Percentiles rank a stretch among this genome's conserved stretches.
Evolutionary conservation across 2,113 vertebrate genomes (phyloP).

Genomic region (Tonatia bakeri): DNA sequence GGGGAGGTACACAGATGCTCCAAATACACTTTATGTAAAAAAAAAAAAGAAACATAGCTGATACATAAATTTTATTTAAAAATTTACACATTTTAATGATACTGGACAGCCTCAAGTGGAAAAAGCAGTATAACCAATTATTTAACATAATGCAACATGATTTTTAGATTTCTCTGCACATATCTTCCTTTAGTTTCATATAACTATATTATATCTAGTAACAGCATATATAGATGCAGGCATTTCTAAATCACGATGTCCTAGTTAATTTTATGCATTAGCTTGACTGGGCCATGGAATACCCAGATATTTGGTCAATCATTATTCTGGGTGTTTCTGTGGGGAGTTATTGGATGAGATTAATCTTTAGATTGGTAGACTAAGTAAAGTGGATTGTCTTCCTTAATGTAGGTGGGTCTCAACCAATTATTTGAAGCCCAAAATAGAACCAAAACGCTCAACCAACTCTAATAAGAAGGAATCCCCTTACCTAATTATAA

Average conservation of each 20-base stretch:
- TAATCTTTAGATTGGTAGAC: no score
- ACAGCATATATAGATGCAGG: not conserved
- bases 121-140: not conserved
- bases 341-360: no score
- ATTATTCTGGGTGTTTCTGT: no score
- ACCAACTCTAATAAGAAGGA: not conserved
- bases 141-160: not conserved
- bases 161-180: not conserved
- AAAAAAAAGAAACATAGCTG: not conserved
- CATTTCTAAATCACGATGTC: not conserved
- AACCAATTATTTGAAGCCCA: not conserved
- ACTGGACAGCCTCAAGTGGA: not conserved
- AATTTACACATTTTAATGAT: not conserved
- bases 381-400: no score
- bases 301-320: no score
- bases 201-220: not conserved
- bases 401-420: not conserved
- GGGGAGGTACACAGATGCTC: not conserved
- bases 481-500: not conserved
- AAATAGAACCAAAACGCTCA: not conserved
- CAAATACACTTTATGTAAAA: not conserved
- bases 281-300: not conserved
- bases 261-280: not conserved
- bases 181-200: not conserved
- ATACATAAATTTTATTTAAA: not conserved